Percentiles rank a stretch among this genome's conserved stretches.
These are phyloP conservation scores for Pardosa pseudoannulata DNA, from an alignment of 2,888 invertebrate genomes.

Conservation along the genomic window DNA sequence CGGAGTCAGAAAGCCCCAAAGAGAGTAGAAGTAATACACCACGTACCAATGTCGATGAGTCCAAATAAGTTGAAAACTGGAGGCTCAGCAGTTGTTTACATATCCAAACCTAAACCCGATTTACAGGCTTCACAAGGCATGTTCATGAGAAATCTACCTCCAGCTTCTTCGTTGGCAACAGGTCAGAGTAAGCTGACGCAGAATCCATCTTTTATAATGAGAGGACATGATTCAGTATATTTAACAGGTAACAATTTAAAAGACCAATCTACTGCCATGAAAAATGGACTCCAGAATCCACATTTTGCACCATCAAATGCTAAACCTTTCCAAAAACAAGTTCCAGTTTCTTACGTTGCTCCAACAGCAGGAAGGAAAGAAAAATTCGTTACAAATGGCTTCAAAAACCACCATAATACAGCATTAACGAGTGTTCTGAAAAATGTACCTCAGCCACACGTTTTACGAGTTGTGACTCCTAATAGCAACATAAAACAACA, in stretches of 20 bases:
- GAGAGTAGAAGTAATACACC: slow-evolving; percentile 46
- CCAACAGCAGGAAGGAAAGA: background rate
- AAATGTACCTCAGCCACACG: background rate
- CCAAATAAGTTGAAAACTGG: background rate
- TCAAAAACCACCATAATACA: background rate
- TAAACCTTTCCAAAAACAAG: background rate
- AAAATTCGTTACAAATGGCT: background rate
- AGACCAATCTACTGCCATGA: background rate
- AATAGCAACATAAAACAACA: background rate
- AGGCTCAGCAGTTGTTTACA: slow-evolving; percentile 12
- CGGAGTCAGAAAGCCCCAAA: background rate
- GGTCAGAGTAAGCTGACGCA: background rate
- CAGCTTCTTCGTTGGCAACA: background rate
- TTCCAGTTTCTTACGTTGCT: background rate
- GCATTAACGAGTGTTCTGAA: background rate
- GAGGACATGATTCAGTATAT: background rate
- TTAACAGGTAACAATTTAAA: background rate
- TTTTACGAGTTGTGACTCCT: background rate
- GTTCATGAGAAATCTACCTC: background rate
- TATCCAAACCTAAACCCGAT: slow-evolving; percentile 23
- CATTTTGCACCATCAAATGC: background rate
- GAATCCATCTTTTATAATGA: background rate
- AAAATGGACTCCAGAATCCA: background rate
- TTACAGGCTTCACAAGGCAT: background rate
- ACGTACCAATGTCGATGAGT: slow-evolving; percentile 30